phyloP scores from a whole-genome alignment of 2,113 vertebrate genomes.

The Acinonyx jubatus region DNA sequence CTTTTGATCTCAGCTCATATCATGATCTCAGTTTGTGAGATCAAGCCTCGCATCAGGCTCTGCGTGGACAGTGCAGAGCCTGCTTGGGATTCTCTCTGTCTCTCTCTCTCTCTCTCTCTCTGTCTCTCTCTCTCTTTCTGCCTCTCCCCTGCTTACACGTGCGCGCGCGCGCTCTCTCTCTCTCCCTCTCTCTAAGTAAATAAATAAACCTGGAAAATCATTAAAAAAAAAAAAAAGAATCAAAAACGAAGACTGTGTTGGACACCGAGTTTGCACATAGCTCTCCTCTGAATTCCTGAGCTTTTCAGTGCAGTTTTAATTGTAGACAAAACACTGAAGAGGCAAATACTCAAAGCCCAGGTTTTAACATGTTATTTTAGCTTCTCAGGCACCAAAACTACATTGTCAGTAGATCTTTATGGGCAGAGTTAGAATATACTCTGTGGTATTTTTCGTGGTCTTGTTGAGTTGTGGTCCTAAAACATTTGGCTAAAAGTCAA shows the following conservation, averaged over 20 bases:
- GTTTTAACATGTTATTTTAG: not conserved
- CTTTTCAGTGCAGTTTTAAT: not conserved
- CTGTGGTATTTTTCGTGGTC: accelerated
- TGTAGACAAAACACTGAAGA: not conserved
- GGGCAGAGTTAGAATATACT: not conserved
- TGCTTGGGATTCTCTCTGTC: no score
- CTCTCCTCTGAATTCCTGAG: not conserved
- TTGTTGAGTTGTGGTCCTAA: not conserved
- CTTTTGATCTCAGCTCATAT: no score
- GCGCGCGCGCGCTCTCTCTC: no score
- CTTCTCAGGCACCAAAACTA: not conserved
- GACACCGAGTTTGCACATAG: not conserved
- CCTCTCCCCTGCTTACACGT: no score
- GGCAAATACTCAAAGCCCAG: not conserved
- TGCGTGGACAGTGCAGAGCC: no score
- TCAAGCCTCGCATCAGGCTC: no score
- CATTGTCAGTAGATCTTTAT: not conserved
- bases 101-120: no score
- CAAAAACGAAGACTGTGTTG: not conserved
- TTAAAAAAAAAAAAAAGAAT: not conserved
- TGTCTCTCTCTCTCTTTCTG: no score
- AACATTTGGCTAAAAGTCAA: no score
- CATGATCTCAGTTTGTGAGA: no score
- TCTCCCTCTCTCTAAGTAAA: no score
- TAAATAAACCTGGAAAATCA: no score